Evolutionary conservation across 2,888 invertebrate genomes (phyloP).

Genomic region (Acleris literana): DNA sequence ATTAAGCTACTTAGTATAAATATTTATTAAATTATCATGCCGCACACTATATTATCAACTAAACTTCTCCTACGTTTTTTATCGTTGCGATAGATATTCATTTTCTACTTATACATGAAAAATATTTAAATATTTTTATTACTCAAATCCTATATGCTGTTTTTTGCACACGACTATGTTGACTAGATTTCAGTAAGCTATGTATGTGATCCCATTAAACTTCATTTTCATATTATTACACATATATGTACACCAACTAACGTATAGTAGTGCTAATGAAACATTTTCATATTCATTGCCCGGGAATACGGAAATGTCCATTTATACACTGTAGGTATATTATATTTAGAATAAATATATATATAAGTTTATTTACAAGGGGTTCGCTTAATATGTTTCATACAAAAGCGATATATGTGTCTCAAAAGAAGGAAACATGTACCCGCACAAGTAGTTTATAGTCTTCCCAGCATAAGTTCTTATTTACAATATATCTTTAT

Average conservation of each 20-base stretch:
- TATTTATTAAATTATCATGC: not conserved
- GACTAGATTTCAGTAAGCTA: slow-evolving; percentile 40
- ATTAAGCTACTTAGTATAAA: not conserved
- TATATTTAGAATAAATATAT: slow-evolving; percentile 41
- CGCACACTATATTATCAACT: not conserved
- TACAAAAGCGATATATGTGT: slow-evolving; percentile 12
- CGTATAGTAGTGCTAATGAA: slow-evolving; percentile 36
- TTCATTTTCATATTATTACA: slow-evolving; percentile 39
- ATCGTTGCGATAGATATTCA: slow-evolving; percentile 7
- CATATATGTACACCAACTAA: slow-evolving; percentile 25
- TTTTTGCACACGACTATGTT: slow-evolving; percentile 41
- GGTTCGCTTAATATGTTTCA: slow-evolving; percentile 32
- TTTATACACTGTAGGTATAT: slow-evolving; percentile 5
- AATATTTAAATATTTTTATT: slow-evolving; percentile 11
- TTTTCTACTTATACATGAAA: slow-evolving; percentile 12
- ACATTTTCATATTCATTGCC: slow-evolving; percentile 77
- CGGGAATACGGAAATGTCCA: slow-evolving; percentile 67
- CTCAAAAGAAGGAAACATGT: slow-evolving; percentile 17
- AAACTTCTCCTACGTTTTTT: not conserved
- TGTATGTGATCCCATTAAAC: slow-evolving; percentile 50
- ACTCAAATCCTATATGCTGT: slow-evolving; percentile 21
- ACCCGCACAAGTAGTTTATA: slow-evolving; percentile 48
- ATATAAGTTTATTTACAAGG: slow-evolving; percentile 38
- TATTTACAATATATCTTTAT: slow-evolving; percentile 50
- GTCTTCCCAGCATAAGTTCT: slow-evolving; percentile 59